phyloP scores from a whole-genome alignment of 2,113 vertebrate genomes.

The Callospermophilus lateralis region DNA sequence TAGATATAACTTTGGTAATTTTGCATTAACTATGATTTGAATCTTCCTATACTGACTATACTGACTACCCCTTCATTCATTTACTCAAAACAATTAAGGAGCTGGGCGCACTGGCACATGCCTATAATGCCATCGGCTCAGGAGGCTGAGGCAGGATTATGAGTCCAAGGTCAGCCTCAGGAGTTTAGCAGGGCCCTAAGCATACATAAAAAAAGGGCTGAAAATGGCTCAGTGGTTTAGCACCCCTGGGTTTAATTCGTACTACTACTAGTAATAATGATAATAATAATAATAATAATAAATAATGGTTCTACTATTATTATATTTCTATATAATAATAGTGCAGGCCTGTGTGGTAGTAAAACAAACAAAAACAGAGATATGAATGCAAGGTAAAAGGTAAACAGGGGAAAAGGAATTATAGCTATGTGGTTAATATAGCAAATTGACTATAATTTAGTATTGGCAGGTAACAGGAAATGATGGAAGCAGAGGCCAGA shows the following conservation, averaged over 20 bases:
- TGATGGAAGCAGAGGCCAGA: neutral
- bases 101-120: too few relatives aligned
- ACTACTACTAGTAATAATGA: fast-evolving
- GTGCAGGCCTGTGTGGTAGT: neutral
- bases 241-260: too few relatives aligned
- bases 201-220: too few relatives aligned
- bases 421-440: neutral
- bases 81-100: neutral
- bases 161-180: too few relatives aligned
- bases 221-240: too few relatives aligned
- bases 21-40: neutral
- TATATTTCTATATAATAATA: neutral
- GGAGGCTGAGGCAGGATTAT: too few relatives aligned
- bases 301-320: too few relatives aligned
- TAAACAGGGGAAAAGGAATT: neutral
- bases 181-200: too few relatives aligned
- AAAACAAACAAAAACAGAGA: neutral
- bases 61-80: neutral
- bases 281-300: too few relatives aligned
- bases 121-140: too few relatives aligned
- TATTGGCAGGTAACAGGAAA: neutral
- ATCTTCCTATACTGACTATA: neutral
- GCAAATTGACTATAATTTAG: neutral
- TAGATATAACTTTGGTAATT: neutral
- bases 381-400: neutral